Percentiles rank a stretch among this genome's conserved stretches.
Evolutionary conservation across 64 coral and sea anemone species (phyloP).

Genomic region (Cladopsammia gracilis): DNA sequence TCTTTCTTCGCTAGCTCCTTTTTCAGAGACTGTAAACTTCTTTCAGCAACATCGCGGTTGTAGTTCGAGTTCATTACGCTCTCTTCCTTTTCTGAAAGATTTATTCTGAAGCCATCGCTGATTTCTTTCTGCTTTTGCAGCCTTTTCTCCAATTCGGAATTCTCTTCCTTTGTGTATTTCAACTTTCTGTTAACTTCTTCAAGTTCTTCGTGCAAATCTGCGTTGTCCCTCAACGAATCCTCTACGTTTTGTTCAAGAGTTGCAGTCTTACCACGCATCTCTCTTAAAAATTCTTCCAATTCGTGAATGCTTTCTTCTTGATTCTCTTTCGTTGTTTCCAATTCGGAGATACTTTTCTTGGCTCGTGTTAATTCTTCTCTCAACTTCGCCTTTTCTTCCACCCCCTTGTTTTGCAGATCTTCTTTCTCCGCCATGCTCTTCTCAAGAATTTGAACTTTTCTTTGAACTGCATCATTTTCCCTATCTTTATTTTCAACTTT

Average conservation of each 20-base stretch:
- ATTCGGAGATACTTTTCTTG: conserved; percentile 78
- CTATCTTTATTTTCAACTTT: conserved; percentile 72
- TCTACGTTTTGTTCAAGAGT: conserved; percentile 75
- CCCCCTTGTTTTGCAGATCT: conserved; percentile 50
- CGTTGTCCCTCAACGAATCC: conserved; percentile 47
- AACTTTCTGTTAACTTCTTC: conserved; percentile 79
- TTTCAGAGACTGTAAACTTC: conserved; percentile 74
- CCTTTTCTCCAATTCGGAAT: conserved; percentile 80
- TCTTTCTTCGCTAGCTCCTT: conserved; percentile 85
- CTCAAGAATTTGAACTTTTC: conserved; percentile 76
- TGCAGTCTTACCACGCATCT: conserved; percentile 47
- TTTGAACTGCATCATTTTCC: conserved; percentile 71
- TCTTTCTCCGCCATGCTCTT: conserved; percentile 70
- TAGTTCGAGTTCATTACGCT: conserved; percentile 75
- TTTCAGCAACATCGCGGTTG: conserved; percentile 71
- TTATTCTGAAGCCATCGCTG: conserved; percentile 78
- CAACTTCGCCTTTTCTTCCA: conserved; percentile 85
- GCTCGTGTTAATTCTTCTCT: conserved; percentile 72
- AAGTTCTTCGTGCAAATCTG: conserved; percentile 57
- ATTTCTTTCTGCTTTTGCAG: conserved; percentile 81
- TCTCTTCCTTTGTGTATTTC: conserved; percentile 68
- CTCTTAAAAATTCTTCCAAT: conserved; percentile 80
- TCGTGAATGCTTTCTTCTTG: conserved; percentile 79
- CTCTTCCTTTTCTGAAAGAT: conserved; percentile 70
- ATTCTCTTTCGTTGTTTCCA: conserved; percentile 71